Base-by-base conservation (phyloP, 2,888 invertebrate genomes). In the Oscheius sp. region DNA sequence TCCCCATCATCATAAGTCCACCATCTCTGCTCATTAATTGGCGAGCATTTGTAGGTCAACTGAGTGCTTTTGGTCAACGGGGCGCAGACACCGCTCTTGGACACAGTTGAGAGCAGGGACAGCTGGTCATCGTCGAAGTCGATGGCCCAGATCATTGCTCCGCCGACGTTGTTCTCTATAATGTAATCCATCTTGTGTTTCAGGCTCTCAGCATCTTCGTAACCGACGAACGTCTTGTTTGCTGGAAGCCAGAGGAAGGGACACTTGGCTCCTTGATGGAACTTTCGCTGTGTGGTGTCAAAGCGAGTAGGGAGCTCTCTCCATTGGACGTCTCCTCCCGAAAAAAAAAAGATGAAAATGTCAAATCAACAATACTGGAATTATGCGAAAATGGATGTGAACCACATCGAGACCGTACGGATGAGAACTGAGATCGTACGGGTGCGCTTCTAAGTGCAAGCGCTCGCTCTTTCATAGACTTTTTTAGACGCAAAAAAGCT, bases 121-220 rank as follows among this genome's bases (percentile, higher is more conserved):
- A 78, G 73, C 2, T 84, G 66, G 32, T 88, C 86, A 73, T 88
- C 88, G 71, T 88, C 88, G 51, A 83, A 79, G 60, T 88, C 89
- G 10, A 89, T 79, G 0, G 88, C 87, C 88, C 88, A 88, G 3
- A 89, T 84, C 89, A 88, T 89, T 21, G 84, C 74, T 47, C 88
- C 88, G 2, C 88, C 89, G 1, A 88, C 57, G 55, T 84, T 83
- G 60, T 87, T 80, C 66, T 81, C 77, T 29, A 79, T 70, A 11
- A 84, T 80, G 73, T 88, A 88, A 3, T 81, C 76, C 10, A 81
- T 73, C 83, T 87, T 87, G 66, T 85, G 79, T 29, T 73, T 73
- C 2, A 88, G 53, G 59, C 87, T 85, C 50, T 85, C 81, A n/a
- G 76, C 66, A 75, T 88, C 85, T 55, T 88, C 88, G 70, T 80